Base-by-base conservation (phyloP, 2,113 vertebrate species). In the Mus spicilegus region DNA sequence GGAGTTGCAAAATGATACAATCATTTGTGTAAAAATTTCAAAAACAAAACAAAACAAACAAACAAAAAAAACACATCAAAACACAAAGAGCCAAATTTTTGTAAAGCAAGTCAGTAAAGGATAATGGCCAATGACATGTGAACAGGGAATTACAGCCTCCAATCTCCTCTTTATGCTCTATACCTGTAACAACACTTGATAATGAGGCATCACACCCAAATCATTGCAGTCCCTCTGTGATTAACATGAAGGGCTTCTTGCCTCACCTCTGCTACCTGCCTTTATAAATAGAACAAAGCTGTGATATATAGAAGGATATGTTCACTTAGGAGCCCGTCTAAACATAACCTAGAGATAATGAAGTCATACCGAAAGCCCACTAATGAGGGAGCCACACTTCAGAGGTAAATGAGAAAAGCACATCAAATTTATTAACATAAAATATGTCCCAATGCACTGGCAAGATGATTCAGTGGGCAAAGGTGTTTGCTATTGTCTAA, bases 361-460 rank as follows among this genome's bases (percentile, higher is more conserved):
- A 87, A 10, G 63, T 87, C 75, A 76, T 58, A 80, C 46, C 49
- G 56, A 92, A 94, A 89, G 39, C 56, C 26, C 14, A 70, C 80
- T 89, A 36, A 85, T 67, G 56, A 84, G 78, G 33, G 93, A 95
- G 69, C n/a, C 63, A 93, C 14, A 93, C 46, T 94, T 94, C 17
- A 78, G 75, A 84, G 58, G 36, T 36, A 78, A 94, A 33, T 17
- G 84, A 93, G 42, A 54, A 85, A 80, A 96, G 28, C 51, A 84
- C 95, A 95, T 95, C 69, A 76, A 90, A 87, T 20, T 46, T 65
- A 24, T 90, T 92, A 87, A 69, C 67, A 86, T 39, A 30, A 63
- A 85, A 30, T 46, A 65, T 46, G 24, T 30, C n/a, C n/a, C 17
- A 26, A 42, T 42, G n/a, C 12, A 28, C 39, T 46, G 26, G 24